These are phyloP conservation scores for Drosophila subpulchrella DNA, from an alignment of 1,140 invertebrate genomes.

Conservation along the genomic window DNA sequence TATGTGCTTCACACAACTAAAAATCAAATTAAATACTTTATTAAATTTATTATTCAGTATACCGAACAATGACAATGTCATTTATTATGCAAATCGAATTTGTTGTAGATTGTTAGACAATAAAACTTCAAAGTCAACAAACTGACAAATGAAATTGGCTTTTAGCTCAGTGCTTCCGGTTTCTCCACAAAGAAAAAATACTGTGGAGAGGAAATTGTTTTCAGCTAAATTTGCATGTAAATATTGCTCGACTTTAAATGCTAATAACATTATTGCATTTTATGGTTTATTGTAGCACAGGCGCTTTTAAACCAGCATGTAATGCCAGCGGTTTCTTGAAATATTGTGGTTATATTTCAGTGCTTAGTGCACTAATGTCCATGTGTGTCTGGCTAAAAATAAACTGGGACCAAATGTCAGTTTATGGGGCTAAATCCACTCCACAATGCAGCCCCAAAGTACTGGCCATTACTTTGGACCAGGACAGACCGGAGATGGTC, in stretches of 20 bases:
- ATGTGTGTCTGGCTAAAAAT: slow-evolving; percentile 23
- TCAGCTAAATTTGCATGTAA: background rate
- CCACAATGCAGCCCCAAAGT: slow-evolving; percentile 55
- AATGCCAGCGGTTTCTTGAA: background rate
- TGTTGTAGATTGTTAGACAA: slow-evolving; percentile 32
- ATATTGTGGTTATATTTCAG: slow-evolving; percentile 52
- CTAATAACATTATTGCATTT: slow-evolving; percentile 1
- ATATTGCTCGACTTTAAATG: background rate
- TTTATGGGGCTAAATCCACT: slow-evolving; percentile 55
- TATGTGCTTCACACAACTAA: background rate
- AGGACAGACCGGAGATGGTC: background rate
- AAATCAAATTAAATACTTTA: slow-evolving; percentile 27
- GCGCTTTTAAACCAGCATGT: background rate
- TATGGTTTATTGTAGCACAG: background rate
- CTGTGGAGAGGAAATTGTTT: background rate
- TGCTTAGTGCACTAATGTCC: slow-evolving; percentile 48
- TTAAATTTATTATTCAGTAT: slow-evolving; percentile 33
- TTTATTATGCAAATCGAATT: slow-evolving; percentile 73
- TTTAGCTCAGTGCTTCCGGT: background rate
- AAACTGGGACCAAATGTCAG: slow-evolving; percentile 25
- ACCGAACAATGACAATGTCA: slow-evolving; percentile 29
- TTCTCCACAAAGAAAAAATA: background rate
- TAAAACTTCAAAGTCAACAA: slow-evolving; percentile 69
- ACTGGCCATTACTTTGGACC: slow-evolving; percentile 35
- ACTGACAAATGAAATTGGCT: slow-evolving; percentile 25